A percentile compares a stretch with the other conserved stretches of the same genome.
Evolutionary conservation across 2,888 invertebrate genomes (phyloP).

Genomic region (Seladonia tumulorum): DNA sequence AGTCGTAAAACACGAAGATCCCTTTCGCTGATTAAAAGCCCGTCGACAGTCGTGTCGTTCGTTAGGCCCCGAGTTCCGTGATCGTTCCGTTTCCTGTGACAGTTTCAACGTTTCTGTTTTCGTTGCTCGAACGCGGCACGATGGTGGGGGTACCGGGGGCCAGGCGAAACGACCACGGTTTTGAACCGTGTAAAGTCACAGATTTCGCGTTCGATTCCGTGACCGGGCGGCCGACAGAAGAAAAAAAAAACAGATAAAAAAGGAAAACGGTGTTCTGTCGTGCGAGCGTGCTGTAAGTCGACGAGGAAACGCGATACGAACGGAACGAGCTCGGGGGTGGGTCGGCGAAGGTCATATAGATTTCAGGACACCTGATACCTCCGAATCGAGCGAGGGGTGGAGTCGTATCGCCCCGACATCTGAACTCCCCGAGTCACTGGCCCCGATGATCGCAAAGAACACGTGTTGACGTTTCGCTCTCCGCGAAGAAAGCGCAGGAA

Average conservation of each 20-base stretch:
- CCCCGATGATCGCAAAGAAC: constrained; percentile 25
- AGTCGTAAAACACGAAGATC: constrained; percentile 69
- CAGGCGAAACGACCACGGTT: neutral
- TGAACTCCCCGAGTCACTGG: constrained; percentile 24
- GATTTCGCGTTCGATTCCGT: constrained; percentile 23
- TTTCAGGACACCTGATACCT: constrained; percentile 58
- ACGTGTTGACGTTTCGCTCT: constrained; percentile 37
- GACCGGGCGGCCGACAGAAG: neutral
- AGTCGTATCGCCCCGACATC: constrained; percentile 29
- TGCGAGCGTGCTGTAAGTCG: constrained; percentile 28
- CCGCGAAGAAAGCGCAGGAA: neutral
- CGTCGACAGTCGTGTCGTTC: constrained; percentile 62
- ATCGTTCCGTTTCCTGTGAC: constrained; percentile 47
- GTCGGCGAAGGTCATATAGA: constrained; percentile 57
- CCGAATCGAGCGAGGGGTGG: constrained; percentile 43
- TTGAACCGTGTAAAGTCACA: constrained; percentile 15
- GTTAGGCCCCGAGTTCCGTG: constrained; percentile 38
- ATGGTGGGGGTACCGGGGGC: neutral
- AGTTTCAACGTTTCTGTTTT: constrained; percentile 42
- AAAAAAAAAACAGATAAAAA: neutral
- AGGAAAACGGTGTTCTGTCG: neutral
- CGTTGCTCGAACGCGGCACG: neutral
- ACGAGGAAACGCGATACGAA: constrained; percentile 52
- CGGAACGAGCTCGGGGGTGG: constrained; percentile 44
- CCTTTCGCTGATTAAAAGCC: constrained; percentile 64